phyloP scores from a whole-genome alignment of 2,113 vertebrate genomes.

The Panthera leo region DNA sequence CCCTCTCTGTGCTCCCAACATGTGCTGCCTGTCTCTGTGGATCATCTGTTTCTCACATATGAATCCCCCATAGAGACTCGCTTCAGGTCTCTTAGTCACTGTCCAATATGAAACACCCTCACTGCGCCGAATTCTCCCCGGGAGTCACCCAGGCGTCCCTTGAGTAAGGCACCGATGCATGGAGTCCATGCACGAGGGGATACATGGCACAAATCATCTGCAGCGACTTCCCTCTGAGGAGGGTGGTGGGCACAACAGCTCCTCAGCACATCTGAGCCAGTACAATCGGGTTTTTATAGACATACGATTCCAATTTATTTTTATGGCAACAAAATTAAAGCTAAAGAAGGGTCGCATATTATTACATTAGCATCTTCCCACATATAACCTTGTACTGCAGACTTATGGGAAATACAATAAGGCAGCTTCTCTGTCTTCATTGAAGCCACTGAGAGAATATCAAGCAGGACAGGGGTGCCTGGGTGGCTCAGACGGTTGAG shows the following conservation, averaged over 20 bases:
- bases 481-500: too few relatives aligned
- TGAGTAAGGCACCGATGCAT: background rate
- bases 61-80: background rate
- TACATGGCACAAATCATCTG: background rate
- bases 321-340: constrained; percentile 6
- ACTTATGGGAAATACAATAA: background rate
- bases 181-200: background rate
- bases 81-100: background rate
- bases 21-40: background rate
- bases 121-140: background rate
- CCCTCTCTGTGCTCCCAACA: background rate
- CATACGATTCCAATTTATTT: background rate
- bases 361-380: background rate
- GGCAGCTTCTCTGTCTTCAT: background rate
- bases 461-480: background rate
- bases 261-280: background rate
- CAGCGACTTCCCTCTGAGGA: background rate
- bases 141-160: background rate
- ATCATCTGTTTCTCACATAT: background rate
- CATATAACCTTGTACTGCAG: background rate
- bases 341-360: background rate
- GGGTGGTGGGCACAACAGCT: background rate
- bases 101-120: background rate
- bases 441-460: background rate
- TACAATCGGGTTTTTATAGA: background rate